Evolutionary conservation across 2,888 invertebrate species (phyloP).

Genomic region (Leucoptera coffeella): DNA sequence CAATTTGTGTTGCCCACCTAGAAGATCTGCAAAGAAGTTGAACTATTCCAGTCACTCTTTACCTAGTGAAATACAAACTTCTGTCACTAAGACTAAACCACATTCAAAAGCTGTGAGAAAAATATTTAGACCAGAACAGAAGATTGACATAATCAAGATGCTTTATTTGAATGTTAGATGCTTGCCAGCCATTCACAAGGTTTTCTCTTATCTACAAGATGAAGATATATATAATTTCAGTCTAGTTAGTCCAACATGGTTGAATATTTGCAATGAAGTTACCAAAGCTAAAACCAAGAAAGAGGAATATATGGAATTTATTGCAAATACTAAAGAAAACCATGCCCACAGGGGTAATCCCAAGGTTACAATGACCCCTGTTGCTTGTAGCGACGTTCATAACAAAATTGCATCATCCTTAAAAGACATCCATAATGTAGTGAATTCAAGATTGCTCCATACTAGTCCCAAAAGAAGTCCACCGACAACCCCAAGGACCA

Average conservation of each 20-base stretch:
- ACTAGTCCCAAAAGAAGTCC: conserved; percentile 15
- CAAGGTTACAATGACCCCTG: conserved; percentile 10
- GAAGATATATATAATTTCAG: conserved; percentile 33
- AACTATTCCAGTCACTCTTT: conserved; percentile 32
- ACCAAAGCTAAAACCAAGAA: conserved; percentile 19
- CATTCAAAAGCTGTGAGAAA: conserved; percentile 13
- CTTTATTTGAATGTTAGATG: conserved; percentile 16
- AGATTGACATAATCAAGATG: conserved; percentile 32
- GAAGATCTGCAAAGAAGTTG: conserved; percentile 23
- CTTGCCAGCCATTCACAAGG: conserved; percentile 23
- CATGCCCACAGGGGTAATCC: conserved; percentile 20
- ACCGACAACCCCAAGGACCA: conserved; percentile 31
- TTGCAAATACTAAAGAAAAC: conserved; percentile 25
- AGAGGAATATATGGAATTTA: conserved; percentile 15
- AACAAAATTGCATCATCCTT: conserved; percentile 14
- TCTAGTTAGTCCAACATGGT: conserved; percentile 29
- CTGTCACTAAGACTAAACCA: conserved; percentile 12
- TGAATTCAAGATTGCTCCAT: conserved; percentile 11
- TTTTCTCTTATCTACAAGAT: conserved; percentile 25
- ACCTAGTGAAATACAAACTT: conserved; percentile 22
- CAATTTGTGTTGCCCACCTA: conserved; percentile 13
- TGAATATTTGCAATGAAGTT: conserved; percentile 20
- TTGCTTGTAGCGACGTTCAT: conserved; percentile 7
- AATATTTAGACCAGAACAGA: conserved; percentile 25
- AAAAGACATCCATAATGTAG: conserved; percentile 27